Evolutionary conservation across 2,888 invertebrate genomes (phyloP).

Genomic region (Cheilosia variabilis): DNA sequence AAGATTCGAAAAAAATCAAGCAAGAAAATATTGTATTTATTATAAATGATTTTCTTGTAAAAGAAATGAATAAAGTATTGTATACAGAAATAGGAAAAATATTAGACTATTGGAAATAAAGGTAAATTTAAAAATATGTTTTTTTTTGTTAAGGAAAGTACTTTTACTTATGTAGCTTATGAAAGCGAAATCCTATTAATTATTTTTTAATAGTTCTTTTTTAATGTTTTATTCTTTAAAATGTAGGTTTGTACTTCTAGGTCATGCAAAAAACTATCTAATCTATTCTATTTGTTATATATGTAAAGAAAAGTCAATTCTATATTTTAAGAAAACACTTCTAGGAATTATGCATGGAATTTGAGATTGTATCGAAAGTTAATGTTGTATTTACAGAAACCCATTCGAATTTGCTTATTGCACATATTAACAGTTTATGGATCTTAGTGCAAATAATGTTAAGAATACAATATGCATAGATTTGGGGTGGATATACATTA

Average conservation of each 20-base stretch:
- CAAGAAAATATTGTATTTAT: conserved; percentile 76
- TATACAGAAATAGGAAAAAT: conserved; percentile 46
- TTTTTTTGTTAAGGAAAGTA: not conserved
- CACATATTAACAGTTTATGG: conserved; percentile 29
- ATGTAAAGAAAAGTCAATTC: conserved; percentile 8
- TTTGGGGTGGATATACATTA: not conserved
- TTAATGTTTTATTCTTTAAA: conserved; percentile 16
- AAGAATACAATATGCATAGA: not conserved
- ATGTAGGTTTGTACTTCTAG: conserved; percentile 22
- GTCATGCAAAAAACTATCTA: conserved; percentile 62
- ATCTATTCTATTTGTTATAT: conserved; percentile 8
- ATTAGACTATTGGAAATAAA: conserved; percentile 48
- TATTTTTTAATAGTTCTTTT: conserved; percentile 35
- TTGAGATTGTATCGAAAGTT: conserved; percentile 9
- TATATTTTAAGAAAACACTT: conserved; percentile 33
- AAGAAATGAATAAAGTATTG: conserved; percentile 23
- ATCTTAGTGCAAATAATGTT: conserved; percentile 10
- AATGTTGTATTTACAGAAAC: conserved; percentile 36
- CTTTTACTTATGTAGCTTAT: conserved; percentile 33
- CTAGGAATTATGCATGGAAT: conserved; percentile 41
- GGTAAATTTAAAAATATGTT: conserved; percentile 10
- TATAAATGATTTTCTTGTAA: conserved; percentile 65
- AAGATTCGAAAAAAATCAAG: conserved; percentile 76
- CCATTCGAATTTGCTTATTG: conserved; percentile 39
- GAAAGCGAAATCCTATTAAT: conserved; percentile 25